phyloP scores from a whole-genome alignment of 2,797 vertebrate species.

The Microctenopoma lineatum region DNA sequence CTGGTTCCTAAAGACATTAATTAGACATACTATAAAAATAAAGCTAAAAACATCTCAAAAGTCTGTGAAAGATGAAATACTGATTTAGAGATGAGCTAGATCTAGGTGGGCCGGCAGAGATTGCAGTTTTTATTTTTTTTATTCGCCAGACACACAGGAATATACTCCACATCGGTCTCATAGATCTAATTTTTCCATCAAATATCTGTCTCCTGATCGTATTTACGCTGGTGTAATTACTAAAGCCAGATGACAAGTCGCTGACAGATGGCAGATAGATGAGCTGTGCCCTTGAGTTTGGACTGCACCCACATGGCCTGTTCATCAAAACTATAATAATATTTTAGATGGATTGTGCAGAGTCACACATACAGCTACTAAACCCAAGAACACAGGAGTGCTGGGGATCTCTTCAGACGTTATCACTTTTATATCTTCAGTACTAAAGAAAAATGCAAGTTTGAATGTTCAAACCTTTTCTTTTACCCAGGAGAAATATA shows the following conservation, averaged over 20 bases:
- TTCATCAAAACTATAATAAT: conserved; percentile 74
- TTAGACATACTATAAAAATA: too few relatives aligned
- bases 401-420: conserved; percentile 36
- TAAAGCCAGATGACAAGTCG: conserved; percentile 74
- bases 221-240: conserved; percentile 79
- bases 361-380: conserved; percentile 29
- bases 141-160: conserved; percentile 43
- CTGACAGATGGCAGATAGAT: conserved; percentile 78
- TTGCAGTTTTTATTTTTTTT: conserved; percentile 7
- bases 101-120: conserved; percentile 36
- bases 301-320: conserved; percentile 49
- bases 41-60: too few relatives aligned
- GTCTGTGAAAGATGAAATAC: too few relatives aligned
- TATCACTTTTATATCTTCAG: conserved; percentile 32
- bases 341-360: conserved; percentile 49
- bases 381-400: conserved; percentile 60
- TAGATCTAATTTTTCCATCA: conserved; percentile 61
- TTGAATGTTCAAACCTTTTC: conserved; percentile 49
- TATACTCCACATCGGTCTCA: conserved; percentile 41
- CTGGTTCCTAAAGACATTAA: too few relatives aligned
- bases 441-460: conserved; percentile 43
- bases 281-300: conserved; percentile 69
- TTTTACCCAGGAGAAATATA: conserved; percentile 44
- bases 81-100: conserved; percentile 16
- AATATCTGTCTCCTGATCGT: conserved; percentile 61